These are phyloP conservation scores for Lamellibrachia luymesi DNA, from an alignment of 1,140 invertebrate genomes.

Conservation along the genomic window DNA sequence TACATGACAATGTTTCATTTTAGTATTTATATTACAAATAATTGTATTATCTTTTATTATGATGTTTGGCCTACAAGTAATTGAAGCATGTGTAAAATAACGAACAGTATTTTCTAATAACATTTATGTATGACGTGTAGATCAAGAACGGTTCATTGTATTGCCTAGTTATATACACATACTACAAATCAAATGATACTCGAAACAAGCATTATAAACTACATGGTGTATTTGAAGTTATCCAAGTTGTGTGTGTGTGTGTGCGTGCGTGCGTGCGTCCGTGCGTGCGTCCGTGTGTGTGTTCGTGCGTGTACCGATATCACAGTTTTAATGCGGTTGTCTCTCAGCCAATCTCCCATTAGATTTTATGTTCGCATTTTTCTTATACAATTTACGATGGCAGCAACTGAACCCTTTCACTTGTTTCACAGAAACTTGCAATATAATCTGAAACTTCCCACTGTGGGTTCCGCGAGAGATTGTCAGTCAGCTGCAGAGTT, in stretches of 20 bases:
- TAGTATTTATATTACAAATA: neutral
- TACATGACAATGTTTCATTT: conserved; percentile 3
- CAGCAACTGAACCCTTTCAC: neutral
- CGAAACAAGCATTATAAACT: neutral
- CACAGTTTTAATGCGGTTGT: too few relatives aligned
- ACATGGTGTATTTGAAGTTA: too few relatives aligned
- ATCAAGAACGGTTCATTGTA: neutral
- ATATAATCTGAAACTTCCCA: too few relatives aligned
- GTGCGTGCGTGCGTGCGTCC: neutral
- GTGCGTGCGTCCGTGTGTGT: neutral
- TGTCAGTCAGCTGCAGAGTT: neutral
- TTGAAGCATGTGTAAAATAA: neutral
- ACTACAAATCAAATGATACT: neutral
- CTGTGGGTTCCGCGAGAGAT: neutral
- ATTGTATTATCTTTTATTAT: neutral
- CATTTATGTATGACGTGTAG: neutral
- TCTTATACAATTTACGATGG: neutral
- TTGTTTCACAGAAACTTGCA: neutral
- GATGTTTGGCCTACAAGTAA: neutral
- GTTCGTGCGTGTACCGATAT: neutral
- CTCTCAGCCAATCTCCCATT: too few relatives aligned
- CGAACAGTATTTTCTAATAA: neutral
- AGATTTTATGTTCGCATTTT: too few relatives aligned
- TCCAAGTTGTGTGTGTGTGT: too few relatives aligned
- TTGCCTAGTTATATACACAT: neutral